Evolutionary conservation across 1,140 invertebrate genomes (phyloP).

Genomic region (Hirudo medicinalis): DNA sequence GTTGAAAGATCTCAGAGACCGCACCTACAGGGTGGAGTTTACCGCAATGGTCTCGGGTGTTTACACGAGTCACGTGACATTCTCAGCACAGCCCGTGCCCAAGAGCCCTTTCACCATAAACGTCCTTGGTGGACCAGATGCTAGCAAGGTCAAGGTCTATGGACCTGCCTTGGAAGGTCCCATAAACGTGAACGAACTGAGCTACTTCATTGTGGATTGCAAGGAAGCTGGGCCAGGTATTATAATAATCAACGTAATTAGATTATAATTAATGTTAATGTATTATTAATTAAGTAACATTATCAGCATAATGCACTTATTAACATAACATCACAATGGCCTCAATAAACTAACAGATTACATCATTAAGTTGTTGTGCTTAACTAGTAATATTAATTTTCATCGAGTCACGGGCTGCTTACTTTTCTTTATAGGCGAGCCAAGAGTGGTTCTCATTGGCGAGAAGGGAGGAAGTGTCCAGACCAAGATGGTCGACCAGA

Average conservation of each 20-base stretch:
- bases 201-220: slow-evolving; percentile 26
- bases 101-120: slow-evolving; percentile 65
- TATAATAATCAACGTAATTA: too few relatives aligned
- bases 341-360: background rate
- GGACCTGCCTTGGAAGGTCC: slow-evolving; percentile 37
- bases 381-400: background rate
- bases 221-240: slow-evolving; percentile 23
- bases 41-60: background rate
- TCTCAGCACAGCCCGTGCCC: slow-evolving; percentile 63
- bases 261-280: too few relatives aligned
- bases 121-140: slow-evolving; percentile 12
- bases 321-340: background rate
- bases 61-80: slow-evolving; percentile 12
- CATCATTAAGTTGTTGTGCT: background rate
- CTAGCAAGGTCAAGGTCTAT: slow-evolving; percentile 34
- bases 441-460: slow-evolving; percentile 58
- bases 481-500: slow-evolving; percentile 60
- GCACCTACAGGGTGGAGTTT: slow-evolving; percentile 19
- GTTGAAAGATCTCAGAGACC: slow-evolving; percentile 16
- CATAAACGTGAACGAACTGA: slow-evolving; percentile 17
- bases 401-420: background rate
- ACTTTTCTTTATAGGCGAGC: slow-evolving; percentile 43
- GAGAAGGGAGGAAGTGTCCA: slow-evolving; percentile 59
- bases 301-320: too few relatives aligned
- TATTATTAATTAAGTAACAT: too few relatives aligned